phyloP scores from a whole-genome alignment of 2,113 vertebrate genomes.

The Mastomys coucha region DNA sequence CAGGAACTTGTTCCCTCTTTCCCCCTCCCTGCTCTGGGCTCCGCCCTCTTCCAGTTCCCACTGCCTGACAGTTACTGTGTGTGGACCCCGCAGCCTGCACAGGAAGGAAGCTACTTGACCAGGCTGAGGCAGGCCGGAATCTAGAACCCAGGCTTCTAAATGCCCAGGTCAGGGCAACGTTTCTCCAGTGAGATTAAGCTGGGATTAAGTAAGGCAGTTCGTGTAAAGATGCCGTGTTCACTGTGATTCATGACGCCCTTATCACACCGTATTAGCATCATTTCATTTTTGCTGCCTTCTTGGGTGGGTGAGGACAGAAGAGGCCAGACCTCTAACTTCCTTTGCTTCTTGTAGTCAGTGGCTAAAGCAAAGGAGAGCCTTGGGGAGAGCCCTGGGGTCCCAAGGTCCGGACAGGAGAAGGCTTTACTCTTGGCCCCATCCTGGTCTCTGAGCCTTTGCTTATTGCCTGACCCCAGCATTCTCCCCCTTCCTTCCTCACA shows the following conservation, averaged over 20 bases:
- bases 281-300: constrained; percentile 51
- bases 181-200: constrained; percentile 56
- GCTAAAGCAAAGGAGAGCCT: constrained; percentile 10
- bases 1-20: background rate
- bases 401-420: background rate
- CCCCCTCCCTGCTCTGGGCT: background rate
- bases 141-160: constrained; percentile 23
- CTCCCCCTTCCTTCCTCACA: background rate
- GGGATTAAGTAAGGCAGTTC: constrained; percentile 62
- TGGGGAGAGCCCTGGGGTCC: background rate
- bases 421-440: background rate
- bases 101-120: constrained; percentile 42
- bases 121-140: background rate
- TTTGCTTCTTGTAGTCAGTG: background rate
- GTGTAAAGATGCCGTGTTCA: constrained; percentile 54
- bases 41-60: background rate
- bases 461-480: too few relatives aligned
- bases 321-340: background rate
- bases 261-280: background rate
- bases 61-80: background rate
- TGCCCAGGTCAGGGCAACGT: constrained; percentile 2
- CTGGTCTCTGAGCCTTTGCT: background rate
- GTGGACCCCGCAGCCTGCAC: background rate
- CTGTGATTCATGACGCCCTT: constrained; percentile 57
- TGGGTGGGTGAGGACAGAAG: background rate